Evolutionary conservation across 2,113 vertebrate genomes (phyloP), one percentile per base, ranked within the genome.

Genomic region (Oryzias melastigma): DNA sequence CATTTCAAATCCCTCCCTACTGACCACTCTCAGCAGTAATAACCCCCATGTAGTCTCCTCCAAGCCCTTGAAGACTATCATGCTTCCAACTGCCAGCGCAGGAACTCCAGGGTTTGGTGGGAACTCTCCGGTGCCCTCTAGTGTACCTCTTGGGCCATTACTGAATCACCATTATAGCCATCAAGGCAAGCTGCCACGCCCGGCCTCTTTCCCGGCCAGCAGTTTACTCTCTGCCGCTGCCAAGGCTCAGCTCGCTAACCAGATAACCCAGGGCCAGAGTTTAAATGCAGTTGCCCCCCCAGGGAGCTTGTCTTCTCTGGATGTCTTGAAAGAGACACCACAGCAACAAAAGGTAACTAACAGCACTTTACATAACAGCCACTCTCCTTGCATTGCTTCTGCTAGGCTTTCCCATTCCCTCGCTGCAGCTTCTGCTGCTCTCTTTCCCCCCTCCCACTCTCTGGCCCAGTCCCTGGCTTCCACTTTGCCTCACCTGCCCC

Each of bases 291-390:
- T 83, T 78, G 67, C 57, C 62, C 75, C 58, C 52, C 24, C 73
- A 14, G 66, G 52, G 50, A 73, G 65, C 14, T 58, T 67, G 59
- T 22, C 75, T 62, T 85, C 78, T 66, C 72, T 82, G 63, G 83
- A 80, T 66, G 66, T 66, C 53, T 62, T 76, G 71, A 89, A 91
- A 76, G 90, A 91, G 52, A 53, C 75, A 58, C 88, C 85, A 16
- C 85, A 88, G 67, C 80, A 84, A 45, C 78, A 76, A 68, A 91
- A 92, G 89, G 90, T 91, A 92, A 91, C 80, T 84, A 92, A 91
- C 82, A 91, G 95, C 94, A 96, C 95, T 96, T 96, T 96, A 95
- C 92, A 91, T 75, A 91, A 87, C 85, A 91, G 77, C 81, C 78
- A 86, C 54, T 72, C 85, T 59, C 66, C 85, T 58, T 71, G 77